phyloP scores from a whole-genome alignment of 2,797 vertebrate species.

The Myotis daubentonii region DNA sequence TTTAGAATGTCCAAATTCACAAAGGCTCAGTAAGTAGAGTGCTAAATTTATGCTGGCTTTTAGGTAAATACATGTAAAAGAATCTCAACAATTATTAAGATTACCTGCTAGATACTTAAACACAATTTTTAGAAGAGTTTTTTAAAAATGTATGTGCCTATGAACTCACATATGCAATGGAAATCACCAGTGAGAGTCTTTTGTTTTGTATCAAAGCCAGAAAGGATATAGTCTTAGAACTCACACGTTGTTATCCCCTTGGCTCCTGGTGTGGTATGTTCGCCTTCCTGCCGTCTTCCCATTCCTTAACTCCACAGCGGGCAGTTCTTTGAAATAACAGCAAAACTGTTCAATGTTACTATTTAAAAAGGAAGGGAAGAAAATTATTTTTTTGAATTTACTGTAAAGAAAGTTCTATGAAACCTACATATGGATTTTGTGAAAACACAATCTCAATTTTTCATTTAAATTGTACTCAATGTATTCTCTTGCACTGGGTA shows the following conservation, averaged over 20 bases:
- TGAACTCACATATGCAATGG: neutral
- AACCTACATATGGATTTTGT: slow-evolving; percentile 3
- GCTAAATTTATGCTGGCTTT: slow-evolving; percentile 15
- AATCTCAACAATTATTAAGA: neutral
- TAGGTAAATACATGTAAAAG: slow-evolving; percentile 33
- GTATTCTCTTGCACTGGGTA: neutral
- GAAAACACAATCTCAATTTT: neutral
- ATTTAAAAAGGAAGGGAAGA: slow-evolving; percentile 75
- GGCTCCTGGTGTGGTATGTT: slow-evolving; percentile 98
- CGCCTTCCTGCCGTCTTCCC: slow-evolving; percentile 97
- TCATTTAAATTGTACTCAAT: slow-evolving; percentile 16
- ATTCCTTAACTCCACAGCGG: slow-evolving; percentile 96
- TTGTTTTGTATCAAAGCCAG: slow-evolving; percentile 6
- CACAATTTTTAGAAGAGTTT: neutral
- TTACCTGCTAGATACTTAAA: neutral
- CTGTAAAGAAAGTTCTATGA: slow-evolving; percentile 38
- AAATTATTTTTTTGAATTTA: slow-evolving; percentile 44
- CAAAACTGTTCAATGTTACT: slow-evolving; percentile 99
- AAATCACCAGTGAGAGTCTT: neutral
- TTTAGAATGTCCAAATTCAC: neutral
- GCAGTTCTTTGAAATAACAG: slow-evolving; percentile 98
- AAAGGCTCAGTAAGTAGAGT: neutral
- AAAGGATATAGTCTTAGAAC: slow-evolving; percentile 78
- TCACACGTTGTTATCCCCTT: slow-evolving; percentile 98
- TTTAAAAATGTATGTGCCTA: neutral